Percentiles rank a stretch among this genome's conserved stretches.
Conservation (phyloP, 2,797 vertebrate species). For the Antennarius maculatus region DNA sequence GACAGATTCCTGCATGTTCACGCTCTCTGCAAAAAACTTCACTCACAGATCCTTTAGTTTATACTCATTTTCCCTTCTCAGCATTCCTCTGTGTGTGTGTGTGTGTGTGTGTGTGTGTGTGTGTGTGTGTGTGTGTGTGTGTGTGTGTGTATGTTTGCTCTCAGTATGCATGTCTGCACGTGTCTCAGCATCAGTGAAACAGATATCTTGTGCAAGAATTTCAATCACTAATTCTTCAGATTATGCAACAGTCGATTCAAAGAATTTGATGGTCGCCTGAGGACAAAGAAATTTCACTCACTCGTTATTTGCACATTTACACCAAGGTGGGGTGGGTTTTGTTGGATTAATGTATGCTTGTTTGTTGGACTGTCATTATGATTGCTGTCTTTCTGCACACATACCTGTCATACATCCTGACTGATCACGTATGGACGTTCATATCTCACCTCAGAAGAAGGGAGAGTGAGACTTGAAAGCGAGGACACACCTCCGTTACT, state of each 20-base stretch:
- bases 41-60: neutral
- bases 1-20: neutral
- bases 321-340: too few relatives aligned
- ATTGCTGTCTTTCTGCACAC: neutral
- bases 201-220: constrained; percentile 32
- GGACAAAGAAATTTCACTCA: constrained; percentile 16
- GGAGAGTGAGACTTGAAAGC: neutral
- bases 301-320: neutral
- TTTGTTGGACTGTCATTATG: neutral
- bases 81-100: constrained; percentile 49
- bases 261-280: neutral
- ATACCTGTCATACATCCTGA: neutral
- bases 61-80: neutral
- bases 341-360: neutral
- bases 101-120: neutral
- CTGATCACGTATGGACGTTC: neutral
- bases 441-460: neutral
- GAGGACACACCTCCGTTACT: constrained; percentile 45
- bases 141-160: neutral
- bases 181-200: constrained; percentile 20
- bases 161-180: too few relatives aligned
- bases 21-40: too few relatives aligned
- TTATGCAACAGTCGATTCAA: constrained; percentile 27
- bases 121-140: constrained; percentile 19
- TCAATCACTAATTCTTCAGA: constrained; percentile 30